A percentile compares a stretch with the other conserved stretches of the same genome.
These are phyloP conservation scores for Agrilus cyanescens DNA, from an alignment of 2,888 invertebrate species.

Conservation along the genomic window DNA sequence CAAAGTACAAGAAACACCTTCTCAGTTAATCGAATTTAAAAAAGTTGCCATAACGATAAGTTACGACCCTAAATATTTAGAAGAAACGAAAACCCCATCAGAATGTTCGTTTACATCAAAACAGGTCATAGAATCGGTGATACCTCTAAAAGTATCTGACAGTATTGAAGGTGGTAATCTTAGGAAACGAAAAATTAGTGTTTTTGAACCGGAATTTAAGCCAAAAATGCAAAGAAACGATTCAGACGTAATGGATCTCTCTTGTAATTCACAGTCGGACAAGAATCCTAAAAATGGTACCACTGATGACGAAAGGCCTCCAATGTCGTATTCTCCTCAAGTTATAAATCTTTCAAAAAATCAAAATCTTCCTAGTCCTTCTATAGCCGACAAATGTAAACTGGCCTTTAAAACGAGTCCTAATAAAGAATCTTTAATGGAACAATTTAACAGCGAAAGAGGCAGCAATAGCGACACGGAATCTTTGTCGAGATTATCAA, in stretches of 20 bases:
- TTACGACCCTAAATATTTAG: constrained; percentile 7
- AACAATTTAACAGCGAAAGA: constrained; percentile 5
- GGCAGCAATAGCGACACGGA: not conserved
- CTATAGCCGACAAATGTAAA: too few relatives aligned
- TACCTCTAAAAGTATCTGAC: constrained; percentile 2
- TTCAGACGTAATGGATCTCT: constrained; percentile 31
- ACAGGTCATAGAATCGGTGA: too few relatives aligned
- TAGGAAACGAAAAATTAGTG: constrained; percentile 11
- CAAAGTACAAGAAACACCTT: not conserved
- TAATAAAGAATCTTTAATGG: too few relatives aligned
- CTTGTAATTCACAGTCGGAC: constrained; percentile 15
- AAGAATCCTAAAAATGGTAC: constrained; percentile 5
- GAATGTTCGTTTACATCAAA: constrained; percentile 3
- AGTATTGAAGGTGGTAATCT: constrained; percentile 7
- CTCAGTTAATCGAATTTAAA: not conserved
- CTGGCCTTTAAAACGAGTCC: too few relatives aligned
- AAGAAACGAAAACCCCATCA: constrained; percentile 3
- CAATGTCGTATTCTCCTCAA: not conserved
- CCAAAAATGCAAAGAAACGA: constrained; percentile 25
- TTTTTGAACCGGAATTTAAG: constrained; percentile 10
- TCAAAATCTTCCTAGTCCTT: too few relatives aligned
- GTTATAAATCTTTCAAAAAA: too few relatives aligned
- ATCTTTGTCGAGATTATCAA: too few relatives aligned
- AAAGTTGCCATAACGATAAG: constrained; percentile 10
- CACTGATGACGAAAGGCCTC: constrained; percentile 1